These are phyloP conservation scores for Epicauta chinensis DNA, from an alignment of 1,140 invertebrate species.

Conservation along the genomic window DNA sequence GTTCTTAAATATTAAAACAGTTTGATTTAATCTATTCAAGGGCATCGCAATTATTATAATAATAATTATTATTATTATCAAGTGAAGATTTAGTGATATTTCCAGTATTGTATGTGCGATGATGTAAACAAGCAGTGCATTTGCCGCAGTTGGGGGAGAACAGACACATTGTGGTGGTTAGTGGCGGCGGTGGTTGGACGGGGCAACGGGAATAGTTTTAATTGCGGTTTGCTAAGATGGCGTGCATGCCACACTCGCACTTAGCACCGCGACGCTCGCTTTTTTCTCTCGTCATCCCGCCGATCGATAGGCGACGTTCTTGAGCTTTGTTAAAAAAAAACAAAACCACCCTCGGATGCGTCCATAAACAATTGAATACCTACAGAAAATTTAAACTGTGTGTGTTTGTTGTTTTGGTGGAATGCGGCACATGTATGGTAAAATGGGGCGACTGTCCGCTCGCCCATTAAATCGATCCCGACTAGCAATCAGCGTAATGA, in stretches of 20 bases:
- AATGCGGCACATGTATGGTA: too few relatives aligned
- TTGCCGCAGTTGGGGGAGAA: not conserved
- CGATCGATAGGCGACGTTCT: constrained; percentile 41
- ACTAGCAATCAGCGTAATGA: constrained; percentile 43
- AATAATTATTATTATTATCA: too few relatives aligned
- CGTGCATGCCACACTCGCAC: constrained; percentile 45
- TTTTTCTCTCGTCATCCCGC: constrained; percentile 31
- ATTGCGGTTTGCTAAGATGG: constrained; percentile 45
- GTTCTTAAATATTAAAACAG: too few relatives aligned
- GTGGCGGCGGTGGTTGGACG: constrained; percentile 16
- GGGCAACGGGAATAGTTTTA: constrained; percentile 36
- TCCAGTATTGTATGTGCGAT: too few relatives aligned
- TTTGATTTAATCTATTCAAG: too few relatives aligned
- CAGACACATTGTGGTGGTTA: constrained; percentile 3
- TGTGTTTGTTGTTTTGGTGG: too few relatives aligned
- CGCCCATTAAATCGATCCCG: not conserved
- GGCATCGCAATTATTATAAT: too few relatives aligned
- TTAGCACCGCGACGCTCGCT: constrained; percentile 42
- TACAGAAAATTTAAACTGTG: too few relatives aligned
- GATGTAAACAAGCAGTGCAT: not conserved
- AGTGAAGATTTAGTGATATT: too few relatives aligned
- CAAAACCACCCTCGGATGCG: constrained; percentile 30
- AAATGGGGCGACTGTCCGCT: not conserved
- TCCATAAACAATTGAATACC: constrained; percentile 22
- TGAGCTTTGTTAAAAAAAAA: constrained; percentile 41